Evolutionary conservation across 2,888 invertebrate genomes (phyloP).

Genomic region (Parnassius orleans): DNA sequence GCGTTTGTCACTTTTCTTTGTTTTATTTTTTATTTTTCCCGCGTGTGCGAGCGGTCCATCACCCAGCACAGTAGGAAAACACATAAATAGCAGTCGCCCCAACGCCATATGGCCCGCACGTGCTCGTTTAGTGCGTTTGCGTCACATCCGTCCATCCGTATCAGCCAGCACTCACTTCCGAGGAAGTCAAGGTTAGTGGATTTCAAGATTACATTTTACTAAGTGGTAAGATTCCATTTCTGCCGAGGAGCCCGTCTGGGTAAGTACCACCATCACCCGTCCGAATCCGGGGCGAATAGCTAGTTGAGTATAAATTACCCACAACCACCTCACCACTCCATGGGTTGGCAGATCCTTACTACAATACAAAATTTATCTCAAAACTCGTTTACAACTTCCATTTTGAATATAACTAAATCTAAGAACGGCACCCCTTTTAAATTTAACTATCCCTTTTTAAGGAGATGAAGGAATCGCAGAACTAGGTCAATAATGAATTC

Average conservation of each 20-base stretch:
- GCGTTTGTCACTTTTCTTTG: too few relatives aligned
- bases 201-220: too few relatives aligned
- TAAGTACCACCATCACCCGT: too few relatives aligned
- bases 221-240: too few relatives aligned
- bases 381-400: not conserved
- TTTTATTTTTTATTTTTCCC: not conserved
- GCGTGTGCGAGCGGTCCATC: slow-evolving; percentile 11
- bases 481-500: too few relatives aligned
- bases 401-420: not conserved
- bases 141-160: slow-evolving; percentile 24
- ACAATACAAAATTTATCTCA: too few relatives aligned
- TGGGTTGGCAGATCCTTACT: too few relatives aligned
- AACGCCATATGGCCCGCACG: slow-evolving; percentile 37
- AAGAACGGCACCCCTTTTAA: not conserved
- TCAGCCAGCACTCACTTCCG: slow-evolving; percentile 13
- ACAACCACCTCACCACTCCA: too few relatives aligned
- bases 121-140: slow-evolving; percentile 25
- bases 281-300: too few relatives aligned
- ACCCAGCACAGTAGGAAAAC: slow-evolving; percentile 24
- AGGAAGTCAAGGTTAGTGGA: slow-evolving; percentile 14
- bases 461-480: not conserved
- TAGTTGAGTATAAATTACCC: too few relatives aligned
- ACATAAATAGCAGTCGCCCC: slow-evolving; percentile 30
- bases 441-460: slow-evolving; percentile 5
- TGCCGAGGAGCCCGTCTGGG: too few relatives aligned